Conservation (phyloP, 2,888 invertebrate genomes). For the Trichopoda pennipes region DNA sequence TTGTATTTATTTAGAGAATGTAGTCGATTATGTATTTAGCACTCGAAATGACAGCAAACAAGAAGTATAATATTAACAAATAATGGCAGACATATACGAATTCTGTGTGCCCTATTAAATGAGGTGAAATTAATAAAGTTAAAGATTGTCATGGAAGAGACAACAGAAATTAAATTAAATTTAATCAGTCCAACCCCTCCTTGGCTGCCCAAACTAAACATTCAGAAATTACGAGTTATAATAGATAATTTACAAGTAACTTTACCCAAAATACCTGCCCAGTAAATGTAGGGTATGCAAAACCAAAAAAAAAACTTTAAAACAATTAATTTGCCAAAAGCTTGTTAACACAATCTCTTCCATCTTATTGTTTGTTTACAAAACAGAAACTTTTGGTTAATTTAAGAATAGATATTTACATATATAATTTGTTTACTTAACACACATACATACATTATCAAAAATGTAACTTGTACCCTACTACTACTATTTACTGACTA, state of each 20-base stretch:
- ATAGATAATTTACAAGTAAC: background rate
- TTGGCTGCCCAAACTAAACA: too few relatives aligned
- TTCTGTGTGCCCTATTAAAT: background rate
- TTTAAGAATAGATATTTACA: slow-evolving; percentile 65
- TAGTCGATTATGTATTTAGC: slow-evolving; percentile 58
- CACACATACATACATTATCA: slow-evolving; percentile 25
- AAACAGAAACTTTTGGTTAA: slow-evolving; percentile 36
- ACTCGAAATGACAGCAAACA: slow-evolving; percentile 55
- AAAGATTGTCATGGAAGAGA: too few relatives aligned
- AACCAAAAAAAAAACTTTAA: slow-evolving; percentile 20
- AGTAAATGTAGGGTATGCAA: slow-evolving; percentile 20
- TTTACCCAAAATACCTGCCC: background rate
- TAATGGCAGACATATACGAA: slow-evolving; percentile 20
- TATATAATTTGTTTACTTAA: slow-evolving; percentile 57
- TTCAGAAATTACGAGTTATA: background rate
- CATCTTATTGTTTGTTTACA: slow-evolving; percentile 37
- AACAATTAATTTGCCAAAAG: slow-evolving; percentile 54
- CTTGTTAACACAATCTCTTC: slow-evolving; percentile 52
- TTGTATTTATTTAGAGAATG: slow-evolving; percentile 27
- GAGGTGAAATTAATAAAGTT: too few relatives aligned
- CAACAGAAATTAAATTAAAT: too few relatives aligned
- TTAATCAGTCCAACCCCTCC: background rate
- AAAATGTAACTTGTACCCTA: background rate
- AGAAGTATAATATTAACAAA: background rate
- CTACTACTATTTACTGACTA: background rate